Conservation (phyloP, 2,113 vertebrate species). For the Mellivora capensis region DNA sequence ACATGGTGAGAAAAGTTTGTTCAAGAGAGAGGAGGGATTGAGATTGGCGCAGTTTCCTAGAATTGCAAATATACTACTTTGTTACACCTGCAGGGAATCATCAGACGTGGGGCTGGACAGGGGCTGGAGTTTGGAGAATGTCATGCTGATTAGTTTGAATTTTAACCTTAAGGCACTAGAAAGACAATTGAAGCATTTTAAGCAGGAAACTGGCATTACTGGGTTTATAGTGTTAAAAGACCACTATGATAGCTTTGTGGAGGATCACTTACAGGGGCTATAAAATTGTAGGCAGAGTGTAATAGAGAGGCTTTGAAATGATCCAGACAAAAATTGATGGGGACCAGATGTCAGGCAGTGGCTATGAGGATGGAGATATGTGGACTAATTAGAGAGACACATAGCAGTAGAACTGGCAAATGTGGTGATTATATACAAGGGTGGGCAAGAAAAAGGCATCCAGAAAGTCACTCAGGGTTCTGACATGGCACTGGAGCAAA, state of each 20-base stretch:
- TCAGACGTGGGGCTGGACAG: background rate
- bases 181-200: conserved; percentile 10
- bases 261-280: background rate
- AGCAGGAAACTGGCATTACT: background rate
- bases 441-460: background rate
- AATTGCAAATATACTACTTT: background rate
- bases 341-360: background rate
- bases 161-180: background rate
- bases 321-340: background rate
- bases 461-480: background rate
- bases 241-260: background rate
- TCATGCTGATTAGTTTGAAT: background rate
- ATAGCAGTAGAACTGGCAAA: background rate
- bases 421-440: background rate
- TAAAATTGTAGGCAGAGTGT: background rate
- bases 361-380: background rate
- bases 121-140: background rate
- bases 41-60: background rate
- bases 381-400: background rate
- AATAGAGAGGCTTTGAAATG: background rate
- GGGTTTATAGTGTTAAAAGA: background rate
- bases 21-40: background rate
- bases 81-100: background rate
- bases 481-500: background rate
- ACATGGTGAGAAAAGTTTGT: background rate